These are phyloP conservation scores for Bombycilla garrulus DNA, from an alignment of 2,113 vertebrate genomes.

Conservation along the genomic window DNA sequence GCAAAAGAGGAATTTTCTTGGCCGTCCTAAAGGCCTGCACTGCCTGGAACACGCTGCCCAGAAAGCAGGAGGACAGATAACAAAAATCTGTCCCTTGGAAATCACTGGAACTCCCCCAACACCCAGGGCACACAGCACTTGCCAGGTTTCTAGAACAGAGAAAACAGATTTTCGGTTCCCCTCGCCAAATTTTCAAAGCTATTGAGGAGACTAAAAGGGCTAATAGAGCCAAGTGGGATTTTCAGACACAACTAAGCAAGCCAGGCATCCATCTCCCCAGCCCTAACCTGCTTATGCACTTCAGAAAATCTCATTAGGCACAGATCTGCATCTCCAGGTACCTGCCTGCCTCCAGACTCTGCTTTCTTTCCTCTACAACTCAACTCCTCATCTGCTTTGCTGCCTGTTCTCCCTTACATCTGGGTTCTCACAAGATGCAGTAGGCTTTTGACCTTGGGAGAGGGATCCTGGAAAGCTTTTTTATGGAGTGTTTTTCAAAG, in stretches of 20 bases:
- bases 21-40: neutral
- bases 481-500: neutral
- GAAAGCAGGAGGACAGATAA: neutral
- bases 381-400: neutral
- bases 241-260: neutral
- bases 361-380: neutral
- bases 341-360: neutral
- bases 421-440: neutral
- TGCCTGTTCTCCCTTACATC: neutral
- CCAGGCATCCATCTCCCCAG: neutral
- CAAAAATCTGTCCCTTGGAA: neutral
- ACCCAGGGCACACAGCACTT: neutral
- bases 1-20: neutral
- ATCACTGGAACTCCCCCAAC: neutral
- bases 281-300: neutral
- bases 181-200: neutral
- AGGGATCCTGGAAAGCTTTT: neutral
- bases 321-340: neutral
- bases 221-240: neutral
- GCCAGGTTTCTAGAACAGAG: neutral
- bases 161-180: conserved; percentile 21
- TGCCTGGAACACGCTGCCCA: neutral
- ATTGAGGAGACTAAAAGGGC: neutral
- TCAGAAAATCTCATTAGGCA: neutral
- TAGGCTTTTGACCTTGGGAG: neutral